These are phyloP conservation scores for Yoshiicerus persimilis DNA, from an alignment of 1,140 invertebrate genomes.

Conservation along the genomic window DNA sequence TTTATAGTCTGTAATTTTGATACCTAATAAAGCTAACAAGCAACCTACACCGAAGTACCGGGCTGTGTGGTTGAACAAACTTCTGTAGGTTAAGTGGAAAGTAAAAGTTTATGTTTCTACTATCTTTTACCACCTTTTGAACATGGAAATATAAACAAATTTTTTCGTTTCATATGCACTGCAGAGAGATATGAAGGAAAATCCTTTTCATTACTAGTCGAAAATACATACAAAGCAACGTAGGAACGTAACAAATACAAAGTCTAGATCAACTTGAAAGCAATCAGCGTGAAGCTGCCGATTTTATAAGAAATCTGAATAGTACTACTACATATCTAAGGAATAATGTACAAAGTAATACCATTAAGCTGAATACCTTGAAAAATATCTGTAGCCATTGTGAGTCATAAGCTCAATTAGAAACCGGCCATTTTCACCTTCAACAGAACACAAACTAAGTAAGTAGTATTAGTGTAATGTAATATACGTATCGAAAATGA, in stretches of 20 bases:
- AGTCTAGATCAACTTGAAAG: not conserved
- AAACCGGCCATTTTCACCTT: constrained; percentile 4
- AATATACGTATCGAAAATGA: not conserved
- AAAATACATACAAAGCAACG: not conserved
- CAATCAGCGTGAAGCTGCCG: not conserved
- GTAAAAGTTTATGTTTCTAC: not conserved
- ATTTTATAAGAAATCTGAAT: constrained; percentile 4
- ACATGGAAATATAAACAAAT: not conserved
- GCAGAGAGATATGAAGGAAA: not conserved
- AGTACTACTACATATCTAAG: too few relatives aligned
- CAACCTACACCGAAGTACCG: not conserved
- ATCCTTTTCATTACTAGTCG: not conserved
- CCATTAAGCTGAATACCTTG: not conserved
- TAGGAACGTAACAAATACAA: not conserved
- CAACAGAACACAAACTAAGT: not conserved
- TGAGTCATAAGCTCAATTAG: not conserved
- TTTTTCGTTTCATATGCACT: not conserved
- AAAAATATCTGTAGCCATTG: not conserved
- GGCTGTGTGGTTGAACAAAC: not conserved
- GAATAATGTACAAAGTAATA: too few relatives aligned
- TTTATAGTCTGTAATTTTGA: too few relatives aligned
- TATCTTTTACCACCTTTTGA: not conserved
- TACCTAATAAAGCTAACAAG: not conserved
- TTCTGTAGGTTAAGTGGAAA: not conserved
- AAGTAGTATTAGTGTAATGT: too few relatives aligned